Percentiles rank a stretch among this genome's conserved stretches.
Evolutionary conservation across 2,888 invertebrate genomes (phyloP).

Genomic region (Clivina fossor): DNA sequence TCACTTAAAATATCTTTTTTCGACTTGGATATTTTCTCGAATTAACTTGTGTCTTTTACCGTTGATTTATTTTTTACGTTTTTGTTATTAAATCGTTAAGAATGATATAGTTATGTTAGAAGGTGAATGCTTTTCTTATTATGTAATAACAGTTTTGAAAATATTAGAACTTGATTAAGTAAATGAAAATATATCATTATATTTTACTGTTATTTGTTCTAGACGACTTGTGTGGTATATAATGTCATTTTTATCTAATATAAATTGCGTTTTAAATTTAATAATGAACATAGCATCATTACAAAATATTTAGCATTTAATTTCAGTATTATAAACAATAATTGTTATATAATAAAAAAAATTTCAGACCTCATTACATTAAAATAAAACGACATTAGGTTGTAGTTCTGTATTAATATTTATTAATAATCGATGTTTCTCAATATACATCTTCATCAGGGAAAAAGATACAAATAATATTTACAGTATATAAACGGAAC

Average conservation of each 20-base stretch:
- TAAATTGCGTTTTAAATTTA: no score
- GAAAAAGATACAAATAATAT: no score
- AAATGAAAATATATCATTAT: background rate
- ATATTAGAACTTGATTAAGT: background rate
- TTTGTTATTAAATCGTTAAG: background rate
- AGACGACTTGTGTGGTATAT: background rate
- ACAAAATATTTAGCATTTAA: background rate
- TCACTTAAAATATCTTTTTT: no score
- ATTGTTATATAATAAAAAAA: background rate
- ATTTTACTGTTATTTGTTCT: background rate
- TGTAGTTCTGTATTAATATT: no score
- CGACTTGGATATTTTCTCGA: no score
- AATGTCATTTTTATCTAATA: background rate
- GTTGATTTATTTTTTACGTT: constrained; percentile 13
- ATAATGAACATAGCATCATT: no score
- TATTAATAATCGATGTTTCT: no score
- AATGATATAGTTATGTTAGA: background rate
- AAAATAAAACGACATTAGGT: no score
- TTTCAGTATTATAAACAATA: background rate
- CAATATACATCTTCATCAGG: no score
- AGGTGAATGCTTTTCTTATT: background rate
- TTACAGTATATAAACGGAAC: no score
- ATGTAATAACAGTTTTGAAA: constrained; percentile 1
- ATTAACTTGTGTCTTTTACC: constrained; percentile 12
- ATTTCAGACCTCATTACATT: no score